Evolutionary conservation across 2,113 vertebrate genomes (phyloP).

Genomic region (Uria aalge): DNA sequence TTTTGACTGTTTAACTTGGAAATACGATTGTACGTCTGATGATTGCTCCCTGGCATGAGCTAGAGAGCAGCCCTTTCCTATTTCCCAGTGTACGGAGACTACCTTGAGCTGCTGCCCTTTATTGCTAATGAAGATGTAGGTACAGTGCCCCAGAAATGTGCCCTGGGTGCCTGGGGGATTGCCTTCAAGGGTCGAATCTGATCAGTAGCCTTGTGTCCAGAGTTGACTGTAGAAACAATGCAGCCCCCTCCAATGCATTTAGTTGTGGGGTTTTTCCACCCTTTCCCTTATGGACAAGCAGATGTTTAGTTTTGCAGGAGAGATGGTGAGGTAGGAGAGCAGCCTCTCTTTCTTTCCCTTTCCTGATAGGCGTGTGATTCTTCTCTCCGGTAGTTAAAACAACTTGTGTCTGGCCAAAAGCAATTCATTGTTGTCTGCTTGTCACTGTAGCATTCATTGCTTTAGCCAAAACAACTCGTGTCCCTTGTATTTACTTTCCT

Average conservation of each 20-base stretch:
- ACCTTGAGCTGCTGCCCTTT: background rate
- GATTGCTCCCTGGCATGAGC: background rate
- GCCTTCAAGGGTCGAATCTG: background rate
- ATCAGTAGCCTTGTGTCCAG: background rate
- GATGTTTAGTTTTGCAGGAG: background rate
- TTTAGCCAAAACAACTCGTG: background rate
- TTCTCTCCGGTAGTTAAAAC: conserved; percentile 43
- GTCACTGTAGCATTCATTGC: background rate
- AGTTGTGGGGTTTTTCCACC: background rate
- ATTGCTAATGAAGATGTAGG: background rate
- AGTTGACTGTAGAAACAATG: background rate
- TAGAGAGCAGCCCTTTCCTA: background rate
- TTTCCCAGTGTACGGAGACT: background rate
- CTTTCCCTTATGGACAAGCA: background rate
- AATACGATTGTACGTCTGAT: conserved; percentile 15
- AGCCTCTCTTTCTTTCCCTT: background rate
- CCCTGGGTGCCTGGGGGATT: background rate
- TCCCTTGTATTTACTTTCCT: conserved; percentile 56
- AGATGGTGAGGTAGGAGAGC: background rate
- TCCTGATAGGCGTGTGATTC: background rate
- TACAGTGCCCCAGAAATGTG: background rate
- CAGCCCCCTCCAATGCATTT: background rate
- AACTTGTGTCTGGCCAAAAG: background rate
- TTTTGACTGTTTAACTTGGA: conserved; percentile 36
- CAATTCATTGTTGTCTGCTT: background rate